These are phyloP conservation scores for Bombylius major DNA, from an alignment of 2,888 invertebrate genomes.

Conservation along the genomic window DNA sequence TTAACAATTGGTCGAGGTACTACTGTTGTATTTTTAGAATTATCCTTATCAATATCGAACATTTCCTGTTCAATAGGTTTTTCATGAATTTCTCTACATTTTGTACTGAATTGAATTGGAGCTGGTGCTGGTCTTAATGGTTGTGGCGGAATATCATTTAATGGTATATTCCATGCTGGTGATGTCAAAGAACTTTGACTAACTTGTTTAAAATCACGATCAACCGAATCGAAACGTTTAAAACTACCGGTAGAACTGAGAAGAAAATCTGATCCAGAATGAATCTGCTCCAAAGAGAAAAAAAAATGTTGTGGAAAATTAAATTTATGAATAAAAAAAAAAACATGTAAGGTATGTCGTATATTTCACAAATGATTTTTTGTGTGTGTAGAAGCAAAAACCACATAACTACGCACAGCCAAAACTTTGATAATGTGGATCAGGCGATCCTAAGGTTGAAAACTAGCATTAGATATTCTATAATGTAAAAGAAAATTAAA, in stretches of 20 bases:
- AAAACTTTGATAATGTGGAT: too few relatives aligned
- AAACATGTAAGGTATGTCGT: too few relatives aligned
- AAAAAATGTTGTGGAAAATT: too few relatives aligned
- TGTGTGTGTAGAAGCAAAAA: too few relatives aligned
- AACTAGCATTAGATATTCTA: too few relatives aligned
- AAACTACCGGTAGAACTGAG: constrained; percentile 50
- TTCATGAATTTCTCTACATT: constrained; percentile 8
- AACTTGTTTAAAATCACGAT: constrained; percentile 42
- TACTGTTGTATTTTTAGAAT: constrained; percentile 16
- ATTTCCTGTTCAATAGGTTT: neutral
- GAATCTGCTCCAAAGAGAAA: constrained; percentile 37
- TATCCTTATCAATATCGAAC: constrained; percentile 19
- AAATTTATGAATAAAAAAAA: too few relatives aligned
- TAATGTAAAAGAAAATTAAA: too few relatives aligned
- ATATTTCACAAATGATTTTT: too few relatives aligned
- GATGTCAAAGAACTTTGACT: constrained; percentile 34
- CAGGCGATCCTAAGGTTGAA: too few relatives aligned
- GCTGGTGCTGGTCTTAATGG: constrained; percentile 50
- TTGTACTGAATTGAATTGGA: constrained; percentile 18
- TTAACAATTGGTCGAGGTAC: constrained; percentile 33
- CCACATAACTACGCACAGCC: too few relatives aligned
- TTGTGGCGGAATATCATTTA: constrained; percentile 47
- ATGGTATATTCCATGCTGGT: constrained; percentile 33
- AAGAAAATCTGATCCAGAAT: constrained; percentile 50
- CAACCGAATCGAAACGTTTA: constrained; percentile 51